Conservation (phyloP, 1,140 invertebrate species). For the Euwallacea fornicatus region DNA sequence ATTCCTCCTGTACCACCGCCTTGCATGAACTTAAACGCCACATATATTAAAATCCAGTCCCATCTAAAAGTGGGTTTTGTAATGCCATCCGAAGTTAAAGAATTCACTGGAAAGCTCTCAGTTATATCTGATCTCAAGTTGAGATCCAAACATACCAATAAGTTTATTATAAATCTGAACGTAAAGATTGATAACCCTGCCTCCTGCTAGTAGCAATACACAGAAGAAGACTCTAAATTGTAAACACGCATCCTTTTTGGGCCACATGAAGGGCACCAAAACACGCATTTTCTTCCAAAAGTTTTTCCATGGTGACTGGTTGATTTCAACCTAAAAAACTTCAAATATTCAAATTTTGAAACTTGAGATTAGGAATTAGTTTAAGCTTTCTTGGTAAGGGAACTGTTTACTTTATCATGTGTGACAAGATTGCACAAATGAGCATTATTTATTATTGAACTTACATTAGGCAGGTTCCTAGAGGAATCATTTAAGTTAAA, state of each 20-base stretch:
- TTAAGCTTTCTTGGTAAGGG: neutral
- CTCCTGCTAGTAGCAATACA: conserved; percentile 72
- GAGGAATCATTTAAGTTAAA: conserved; percentile 58
- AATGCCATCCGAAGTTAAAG: neutral
- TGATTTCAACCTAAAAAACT: conserved; percentile 35
- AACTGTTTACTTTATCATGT: neutral
- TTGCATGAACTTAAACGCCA: conserved; percentile 88
- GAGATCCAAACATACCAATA: conserved; percentile 62
- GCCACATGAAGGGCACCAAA: conserved; percentile 93
- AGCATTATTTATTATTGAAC: conserved; percentile 39
- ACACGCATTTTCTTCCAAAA: conserved; percentile 75
- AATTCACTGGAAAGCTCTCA: too few species aligned
- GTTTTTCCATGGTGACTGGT: conserved; percentile 77
- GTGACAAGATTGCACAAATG: neutral
- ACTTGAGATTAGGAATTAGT: too few species aligned
- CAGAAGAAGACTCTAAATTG: conserved; percentile 86
- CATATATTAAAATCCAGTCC: conserved; percentile 87
- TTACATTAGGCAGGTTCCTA: conserved; percentile 52
- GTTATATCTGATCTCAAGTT: neutral
- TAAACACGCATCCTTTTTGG: conserved; percentile 73
- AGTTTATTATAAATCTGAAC: conserved; percentile 92
- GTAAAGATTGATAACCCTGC: conserved; percentile 89
- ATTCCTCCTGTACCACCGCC: conserved; percentile 88
- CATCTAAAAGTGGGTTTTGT: conserved; percentile 68
- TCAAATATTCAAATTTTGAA: too few species aligned